Base-by-base conservation (phyloP, 2,888 invertebrate species). In the Eueremaeus valkanovi region DNA sequence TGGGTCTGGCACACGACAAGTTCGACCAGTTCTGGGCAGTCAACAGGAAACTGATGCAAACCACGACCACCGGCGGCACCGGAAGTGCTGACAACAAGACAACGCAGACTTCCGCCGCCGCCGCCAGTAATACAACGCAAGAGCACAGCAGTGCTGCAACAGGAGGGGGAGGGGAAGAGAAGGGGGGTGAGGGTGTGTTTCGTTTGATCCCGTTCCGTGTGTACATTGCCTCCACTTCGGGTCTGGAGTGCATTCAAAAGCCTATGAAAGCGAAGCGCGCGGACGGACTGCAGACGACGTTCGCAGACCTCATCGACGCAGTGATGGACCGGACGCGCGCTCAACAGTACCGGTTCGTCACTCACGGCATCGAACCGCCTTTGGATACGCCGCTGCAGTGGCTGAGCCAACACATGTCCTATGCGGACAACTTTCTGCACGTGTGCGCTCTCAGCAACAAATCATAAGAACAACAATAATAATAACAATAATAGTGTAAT, bases 11-110 rank as follows among this genome's bases (percentile, higher is more conserved):
- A 82, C 95, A 96, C 86, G 95, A 97, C 83, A 95, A 95, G 85
- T 99, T 98, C 85, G 98, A 99, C 84, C 97, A 97, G 84, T 99
- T 99, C 84, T 99, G 98, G 98, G 90, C 94, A 3, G 91, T 98
- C 16, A 99, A 99, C 83, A 88, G 94, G 80, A 90, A 93, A 82
- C 85, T 99, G 74, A 98, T 98, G 97, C 96, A 96, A 82, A 11
- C 40, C 72, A 36, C 36, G 5, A 36, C 36, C 11, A 36, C 36
- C 11, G 11, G 11, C 5, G 36, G 11, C 36, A 36, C 6, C 5
- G 36, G 11, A 36, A 36, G 6, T 36, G 36, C 45, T 45, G 45
- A 45, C 3, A 2, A 21, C 24, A 2, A n/a, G n/a, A n/a, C n/a
- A n/a, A n/a, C n/a, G n/a, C n/a, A n/a, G n/a, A 40, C 16, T 95